Evolutionary conservation across 1,140 invertebrate genomes (phyloP).

Genomic region (Drosophila setifemur): DNA sequence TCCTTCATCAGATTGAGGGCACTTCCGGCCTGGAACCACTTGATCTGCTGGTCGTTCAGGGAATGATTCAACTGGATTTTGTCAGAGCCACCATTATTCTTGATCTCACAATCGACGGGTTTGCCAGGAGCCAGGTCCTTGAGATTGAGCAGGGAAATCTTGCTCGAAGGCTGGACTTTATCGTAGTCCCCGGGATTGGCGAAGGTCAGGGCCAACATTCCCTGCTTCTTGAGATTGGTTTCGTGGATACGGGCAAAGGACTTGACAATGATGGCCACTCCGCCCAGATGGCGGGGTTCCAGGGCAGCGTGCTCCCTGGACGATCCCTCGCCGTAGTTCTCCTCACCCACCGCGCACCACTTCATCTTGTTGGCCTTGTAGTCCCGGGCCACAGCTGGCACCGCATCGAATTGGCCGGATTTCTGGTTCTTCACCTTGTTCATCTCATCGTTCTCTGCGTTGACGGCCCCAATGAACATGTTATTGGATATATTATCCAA

Average conservation of each 20-base stretch:
- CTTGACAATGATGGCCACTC: slow-evolving; percentile 99
- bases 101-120: slow-evolving; percentile 95
- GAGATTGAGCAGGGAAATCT: slow-evolving; percentile 94
- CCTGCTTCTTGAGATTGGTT: slow-evolving; percentile 99
- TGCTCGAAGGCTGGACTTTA: slow-evolving; percentile 96
- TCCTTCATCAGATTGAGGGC: slow-evolving; percentile 99
- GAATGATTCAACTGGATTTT: slow-evolving; percentile 96
- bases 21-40: slow-evolving; percentile 99
- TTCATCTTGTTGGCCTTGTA: slow-evolving; percentile 95
- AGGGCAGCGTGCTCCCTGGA: slow-evolving; percentile 98
- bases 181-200: slow-evolving; percentile 97
- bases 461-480: slow-evolving; percentile 98
- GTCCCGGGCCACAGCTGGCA: slow-evolving; percentile 96
- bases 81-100: slow-evolving; percentile 93
- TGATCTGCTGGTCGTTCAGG: slow-evolving; percentile 97
- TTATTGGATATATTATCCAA: slow-evolving; percentile 99
- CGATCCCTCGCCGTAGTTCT: slow-evolving; percentile 98
- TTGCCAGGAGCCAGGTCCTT: slow-evolving; percentile 94
- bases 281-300: slow-evolving; percentile 95
- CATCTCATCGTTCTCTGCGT: slow-evolving; percentile 97
- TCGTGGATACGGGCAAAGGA: slow-evolving; percentile 99
- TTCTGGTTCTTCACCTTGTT: slow-evolving; percentile 97
- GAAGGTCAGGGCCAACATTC: slow-evolving; percentile 97
- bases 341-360: slow-evolving; percentile 98
- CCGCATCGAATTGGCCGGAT: slow-evolving; percentile 92